Conservation (phyloP, 2,888 invertebrate genomes). For the Blastobasis lacticolella region DNA sequence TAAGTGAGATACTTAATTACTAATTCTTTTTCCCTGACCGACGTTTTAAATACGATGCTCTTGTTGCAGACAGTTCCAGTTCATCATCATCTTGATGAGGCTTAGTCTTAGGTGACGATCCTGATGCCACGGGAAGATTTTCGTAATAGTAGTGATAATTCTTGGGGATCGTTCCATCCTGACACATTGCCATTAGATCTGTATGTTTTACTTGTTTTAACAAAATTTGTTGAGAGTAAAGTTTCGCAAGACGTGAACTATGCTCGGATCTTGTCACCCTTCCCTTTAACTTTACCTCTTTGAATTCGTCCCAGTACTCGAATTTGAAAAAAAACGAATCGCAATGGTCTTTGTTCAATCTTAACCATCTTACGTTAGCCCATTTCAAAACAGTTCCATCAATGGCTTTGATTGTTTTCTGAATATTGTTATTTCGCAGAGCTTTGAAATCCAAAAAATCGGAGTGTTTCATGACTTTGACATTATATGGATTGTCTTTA, state of each 20-base stretch:
- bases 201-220: slow-evolving; percentile 3
- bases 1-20: neutral
- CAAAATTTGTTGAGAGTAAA: slow-evolving; percentile 1
- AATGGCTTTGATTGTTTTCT: neutral
- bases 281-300: no score
- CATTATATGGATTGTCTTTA: slow-evolving; percentile 2
- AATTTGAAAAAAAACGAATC: slow-evolving; percentile 3
- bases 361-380: slow-evolving; percentile 6
- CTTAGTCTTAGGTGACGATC: neutral
- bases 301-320: slow-evolving; percentile 7
- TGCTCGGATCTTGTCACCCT: neutral
- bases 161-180: slow-evolving; percentile 3
- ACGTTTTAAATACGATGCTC: slow-evolving; percentile 6
- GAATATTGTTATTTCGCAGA: neutral
- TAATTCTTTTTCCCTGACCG: slow-evolving; percentile 1
- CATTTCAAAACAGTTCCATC: slow-evolving; percentile 2
- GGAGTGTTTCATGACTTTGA: slow-evolving; percentile 5
- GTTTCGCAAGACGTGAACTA: neutral
- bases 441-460: slow-evolving; percentile 6
- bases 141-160: slow-evolving; percentile 3
- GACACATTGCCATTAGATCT: slow-evolving; percentile 6
- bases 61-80: slow-evolving; percentile 7
- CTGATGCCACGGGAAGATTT: neutral
- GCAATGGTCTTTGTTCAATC: slow-evolving; percentile 4
- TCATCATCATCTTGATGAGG: slow-evolving; percentile 7